Evolutionary conservation across 1,140 invertebrate species (phyloP), one percentile per base, ranked within the genome.

Genomic region (Aphaenogaster rudis): DNA sequence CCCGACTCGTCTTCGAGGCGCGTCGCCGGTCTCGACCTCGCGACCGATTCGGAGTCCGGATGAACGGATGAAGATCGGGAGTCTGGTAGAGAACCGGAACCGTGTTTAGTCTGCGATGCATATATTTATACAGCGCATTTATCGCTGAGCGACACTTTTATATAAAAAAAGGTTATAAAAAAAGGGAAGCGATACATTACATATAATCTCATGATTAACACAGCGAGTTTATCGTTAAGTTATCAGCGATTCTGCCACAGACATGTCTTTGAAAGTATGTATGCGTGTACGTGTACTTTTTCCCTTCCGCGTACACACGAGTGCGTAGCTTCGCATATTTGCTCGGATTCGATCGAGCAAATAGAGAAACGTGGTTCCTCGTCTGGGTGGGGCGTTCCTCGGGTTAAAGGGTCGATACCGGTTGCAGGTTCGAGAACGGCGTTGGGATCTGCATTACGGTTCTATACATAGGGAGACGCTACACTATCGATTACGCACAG

Each of bases 401-500:
- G 36, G 59, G 82, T 86, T 74, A 64, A 45, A 57, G 39, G 74
- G 48, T 86, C 82, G 74, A 86, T 86, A 79, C 42, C 50, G 36
- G 36, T 39, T 66, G 36, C 33, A 45, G 36, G 17, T 54, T 74
- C 64, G 39, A 52, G 39, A 42, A 63, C 66, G 80, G 52, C 72
- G 45, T 57, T 39, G 67, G 9, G 80, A 84, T 61, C 54, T 54
- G 54, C 54, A 76, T 61, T 84, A 84, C n/a, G 57, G 15, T 39
- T 82, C 28, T 7, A 50, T 61, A 72, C 66, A 5, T 48, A n/a
- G 21, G 21, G 33, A 69, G 50, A 48, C 45, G 21, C 28, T 48
- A 45, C n/a, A 54, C 17, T 84, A 84, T 84, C 45, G 42, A 84
- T 84, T 84, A 84, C 54, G 67, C 52, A 52, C 36, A 15, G n/a